Percentiles rank a stretch among this genome's conserved stretches.
Conservation (phyloP, 1,140 invertebrate genomes). For the Lasioglossum baleicum region DNA sequence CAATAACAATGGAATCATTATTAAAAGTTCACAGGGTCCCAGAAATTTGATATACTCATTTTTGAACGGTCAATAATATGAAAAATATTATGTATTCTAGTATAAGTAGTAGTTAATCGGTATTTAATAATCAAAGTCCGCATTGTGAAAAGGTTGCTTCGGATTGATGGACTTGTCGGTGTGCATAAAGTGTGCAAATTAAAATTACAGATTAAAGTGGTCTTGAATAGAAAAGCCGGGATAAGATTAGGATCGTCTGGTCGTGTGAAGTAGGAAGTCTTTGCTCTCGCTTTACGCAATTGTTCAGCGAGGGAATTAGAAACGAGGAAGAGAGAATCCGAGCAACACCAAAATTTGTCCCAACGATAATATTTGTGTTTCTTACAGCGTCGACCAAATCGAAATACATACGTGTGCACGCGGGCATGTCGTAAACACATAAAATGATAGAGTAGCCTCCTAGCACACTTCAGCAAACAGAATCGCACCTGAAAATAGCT, state of each 20-base stretch:
- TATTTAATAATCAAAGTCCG: no score
- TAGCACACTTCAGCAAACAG: slow-evolving; percentile 37
- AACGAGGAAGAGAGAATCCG: neutral
- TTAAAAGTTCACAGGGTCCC: no score
- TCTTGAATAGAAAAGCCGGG: neutral
- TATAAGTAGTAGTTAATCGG: no score
- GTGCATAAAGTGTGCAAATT: neutral
- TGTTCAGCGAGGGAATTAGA: slow-evolving; percentile 20
- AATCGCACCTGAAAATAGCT: slow-evolving; percentile 61
- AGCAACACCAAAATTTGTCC: slow-evolving; percentile 45
- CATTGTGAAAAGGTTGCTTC: no score
- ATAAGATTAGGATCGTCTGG: neutral
- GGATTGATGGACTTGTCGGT: no score
- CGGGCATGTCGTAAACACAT: slow-evolving; percentile 58
- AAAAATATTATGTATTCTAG: no score
- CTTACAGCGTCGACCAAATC: neutral
- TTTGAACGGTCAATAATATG: no score
- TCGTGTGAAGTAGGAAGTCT: neutral
- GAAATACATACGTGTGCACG: slow-evolving; percentile 28
- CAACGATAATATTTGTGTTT: slow-evolving; percentile 55
- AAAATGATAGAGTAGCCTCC: slow-evolving; percentile 53
- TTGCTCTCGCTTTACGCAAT: slow-evolving; percentile 20
- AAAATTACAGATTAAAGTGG: neutral
- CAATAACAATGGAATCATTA: no score
- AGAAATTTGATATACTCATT: no score